Evolutionary conservation across 2,797 vertebrate genomes (phyloP).

Genomic region (Carapus acus): DNA sequence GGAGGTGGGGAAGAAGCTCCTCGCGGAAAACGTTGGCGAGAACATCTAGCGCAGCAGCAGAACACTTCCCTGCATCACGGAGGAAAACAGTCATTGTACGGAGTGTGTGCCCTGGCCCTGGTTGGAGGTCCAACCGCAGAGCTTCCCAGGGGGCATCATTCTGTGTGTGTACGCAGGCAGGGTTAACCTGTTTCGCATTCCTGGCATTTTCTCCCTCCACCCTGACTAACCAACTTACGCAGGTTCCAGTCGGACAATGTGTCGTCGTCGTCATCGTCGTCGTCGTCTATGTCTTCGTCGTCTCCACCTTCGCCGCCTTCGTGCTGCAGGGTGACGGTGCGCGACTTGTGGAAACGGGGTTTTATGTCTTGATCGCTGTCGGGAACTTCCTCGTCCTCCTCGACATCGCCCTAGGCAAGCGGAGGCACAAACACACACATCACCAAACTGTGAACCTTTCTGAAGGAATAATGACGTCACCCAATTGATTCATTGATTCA

Average conservation of each 20-base stretch:
- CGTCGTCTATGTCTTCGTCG: conserved; percentile 79
- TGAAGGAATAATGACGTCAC: too few species aligned
- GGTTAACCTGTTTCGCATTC: too few species aligned
- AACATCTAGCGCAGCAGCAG: conserved; percentile 87
- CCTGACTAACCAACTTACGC: conserved; percentile 66
- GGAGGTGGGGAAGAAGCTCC: conserved; percentile 88
- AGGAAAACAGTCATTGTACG: too few species aligned
- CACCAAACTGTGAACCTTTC: too few species aligned
- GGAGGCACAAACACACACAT: too few species aligned
- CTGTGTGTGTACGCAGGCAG: too few species aligned
- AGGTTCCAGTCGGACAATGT: conserved; percentile 89
- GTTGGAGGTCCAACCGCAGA: too few species aligned
- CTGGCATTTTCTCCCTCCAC: too few species aligned
- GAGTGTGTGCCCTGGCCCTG: too few species aligned
- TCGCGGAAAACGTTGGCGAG: conserved; percentile 93
- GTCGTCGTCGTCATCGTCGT: conserved; percentile 87
- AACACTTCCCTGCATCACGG: conserved; percentile 81
- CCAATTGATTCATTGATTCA: too few species aligned
- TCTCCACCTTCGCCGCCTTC: conserved; percentile 80
- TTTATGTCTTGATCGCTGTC: conserved; percentile 95
- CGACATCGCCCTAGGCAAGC: conserved; percentile 72
- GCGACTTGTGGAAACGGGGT: conserved; percentile 93
- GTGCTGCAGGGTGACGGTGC: conserved; percentile 88
- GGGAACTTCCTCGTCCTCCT: conserved; percentile 87
- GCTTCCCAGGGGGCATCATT: too few species aligned